Base-by-base conservation (phyloP, 23 tunicate species). In the Corella eumyota region DNA sequence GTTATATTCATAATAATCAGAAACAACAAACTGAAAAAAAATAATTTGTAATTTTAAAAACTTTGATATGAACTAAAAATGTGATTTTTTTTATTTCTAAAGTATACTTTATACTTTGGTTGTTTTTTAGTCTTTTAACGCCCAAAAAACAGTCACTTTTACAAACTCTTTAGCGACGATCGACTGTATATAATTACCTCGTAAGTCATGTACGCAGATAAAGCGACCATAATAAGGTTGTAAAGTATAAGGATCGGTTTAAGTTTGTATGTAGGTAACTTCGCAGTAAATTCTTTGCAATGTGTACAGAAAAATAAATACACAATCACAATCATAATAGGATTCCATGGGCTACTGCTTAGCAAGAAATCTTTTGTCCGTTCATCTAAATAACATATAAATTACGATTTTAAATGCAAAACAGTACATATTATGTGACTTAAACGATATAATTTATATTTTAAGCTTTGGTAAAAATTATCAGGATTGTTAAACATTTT, bases 331-430 rank as follows among this genome's bases (percentile, higher is more conserved):
- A 58, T 52, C 38, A 36, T 30, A 32, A 72, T 58, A 1, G 90
- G 90, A 15, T 58, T 46, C 79, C 74, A 66, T 2, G 90, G 90
- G 49, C 79, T 72, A 61, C 72, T 17, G 1, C 66, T 79, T 17
- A 81, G 36, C 22, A 62, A 74, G 79, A 79, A 81, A 19, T 36
- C 78, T 15, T 32, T 67, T 25, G 90, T 81, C 45, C 90, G 46
- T 33, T 74, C 47, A 81, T 81, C 90, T 81, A n/a, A n/a, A n/a
- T n/a, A n/a, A n/a, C n/a, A n/a, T n/a, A n/a, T 53, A 34, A 73
- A 62, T n/a, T n/a, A n/a, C n/a, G n/a, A n/a, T n/a, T n/a, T n/a
- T n/a, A n/a, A n/a, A n/a, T n/a, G n/a, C n/a, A n/a, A n/a, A n/a
- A n/a, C n/a, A n/a, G n/a, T n/a, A n/a, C n/a, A n/a, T n/a, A n/a